These are phyloP conservation scores for Paradisaea rubra DNA, from an alignment of 2,113 vertebrate species.

Conservation along the genomic window DNA sequence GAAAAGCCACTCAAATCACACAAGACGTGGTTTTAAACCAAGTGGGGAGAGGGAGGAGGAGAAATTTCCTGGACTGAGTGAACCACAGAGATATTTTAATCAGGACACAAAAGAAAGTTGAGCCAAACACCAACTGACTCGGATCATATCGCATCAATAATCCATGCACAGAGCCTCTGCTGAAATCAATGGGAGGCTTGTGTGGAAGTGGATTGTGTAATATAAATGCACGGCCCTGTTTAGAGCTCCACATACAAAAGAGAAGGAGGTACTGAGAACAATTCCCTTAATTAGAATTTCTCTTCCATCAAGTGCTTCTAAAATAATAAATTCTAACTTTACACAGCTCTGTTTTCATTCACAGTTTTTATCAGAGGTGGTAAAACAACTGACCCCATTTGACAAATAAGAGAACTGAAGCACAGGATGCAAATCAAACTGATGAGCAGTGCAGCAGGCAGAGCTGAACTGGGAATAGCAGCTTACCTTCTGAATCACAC, in stretches of 20 bases:
- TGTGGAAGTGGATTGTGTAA: neutral
- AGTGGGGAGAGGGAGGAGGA: neutral
- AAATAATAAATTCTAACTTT: neutral
- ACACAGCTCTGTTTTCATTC: conserved; percentile 8
- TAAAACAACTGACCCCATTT: conserved; percentile 32
- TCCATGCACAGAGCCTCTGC: conserved; percentile 3
- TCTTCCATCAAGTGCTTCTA: neutral
- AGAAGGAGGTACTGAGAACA: neutral
- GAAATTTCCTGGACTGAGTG: neutral
- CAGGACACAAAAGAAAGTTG: conserved; percentile 18
- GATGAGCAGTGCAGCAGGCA: conserved; percentile 7
- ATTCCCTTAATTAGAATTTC: conserved; percentile 12
- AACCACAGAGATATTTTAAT: conserved; percentile 27
- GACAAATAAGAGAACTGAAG: conserved; percentile 27
- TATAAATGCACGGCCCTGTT: neutral
- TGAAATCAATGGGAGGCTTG: conserved; percentile 42
- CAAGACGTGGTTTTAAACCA: neutral
- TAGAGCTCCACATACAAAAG: neutral
- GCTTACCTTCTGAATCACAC: conserved; percentile 45
- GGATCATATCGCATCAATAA: conserved; percentile 36
- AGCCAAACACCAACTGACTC: conserved; percentile 37
- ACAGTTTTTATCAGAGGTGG: conserved; percentile 2
- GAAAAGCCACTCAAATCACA: neutral
- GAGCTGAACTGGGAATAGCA: conserved; percentile 21
- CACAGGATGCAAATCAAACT: conserved; percentile 15